These are phyloP conservation scores for Pasiphila rectangulata DNA, from an alignment of 2,888 invertebrate species.

Conservation along the genomic window DNA sequence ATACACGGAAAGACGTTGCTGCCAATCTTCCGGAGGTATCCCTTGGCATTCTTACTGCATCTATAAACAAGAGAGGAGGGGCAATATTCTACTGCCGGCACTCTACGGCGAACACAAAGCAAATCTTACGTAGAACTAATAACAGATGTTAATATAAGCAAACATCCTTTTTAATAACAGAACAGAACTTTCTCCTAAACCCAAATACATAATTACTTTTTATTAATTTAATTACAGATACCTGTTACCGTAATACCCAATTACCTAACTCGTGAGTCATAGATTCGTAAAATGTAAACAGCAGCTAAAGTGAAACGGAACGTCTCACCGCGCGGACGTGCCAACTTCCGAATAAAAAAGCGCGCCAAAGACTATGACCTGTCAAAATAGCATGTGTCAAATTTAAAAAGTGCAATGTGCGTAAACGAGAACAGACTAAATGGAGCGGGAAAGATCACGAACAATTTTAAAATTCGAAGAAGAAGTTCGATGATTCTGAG, in stretches of 20 bases:
- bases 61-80: no score
- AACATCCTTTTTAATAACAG: background rate
- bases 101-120: no score
- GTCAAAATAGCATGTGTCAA: slow-evolving; percentile 36
- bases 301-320: slow-evolving; percentile 67
- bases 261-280: slow-evolving; percentile 33
- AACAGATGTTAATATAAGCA: background rate
- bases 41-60: no score
- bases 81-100: no score
- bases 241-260: slow-evolving; percentile 30
- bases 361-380: slow-evolving; percentile 39
- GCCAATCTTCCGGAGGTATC: no score
- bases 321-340: slow-evolving; percentile 41
- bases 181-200: slow-evolving; percentile 22
- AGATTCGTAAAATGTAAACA: slow-evolving; percentile 39
- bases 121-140: no score
- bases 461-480: slow-evolving; percentile 64
- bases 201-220: slow-evolving; percentile 20
- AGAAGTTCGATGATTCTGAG: slow-evolving; percentile 43
- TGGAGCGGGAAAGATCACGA: slow-evolving; percentile 52
- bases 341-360: slow-evolving; percentile 64
- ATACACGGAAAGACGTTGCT: no score
- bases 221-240: slow-evolving; percentile 31
- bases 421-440: slow-evolving; percentile 45
- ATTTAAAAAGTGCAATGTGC: slow-evolving; percentile 50